Percentiles rank a stretch among this genome's conserved stretches.
These are phyloP conservation scores for Stenurella melanura DNA, from an alignment of 2,888 invertebrate species.

Conservation along the genomic window DNA sequence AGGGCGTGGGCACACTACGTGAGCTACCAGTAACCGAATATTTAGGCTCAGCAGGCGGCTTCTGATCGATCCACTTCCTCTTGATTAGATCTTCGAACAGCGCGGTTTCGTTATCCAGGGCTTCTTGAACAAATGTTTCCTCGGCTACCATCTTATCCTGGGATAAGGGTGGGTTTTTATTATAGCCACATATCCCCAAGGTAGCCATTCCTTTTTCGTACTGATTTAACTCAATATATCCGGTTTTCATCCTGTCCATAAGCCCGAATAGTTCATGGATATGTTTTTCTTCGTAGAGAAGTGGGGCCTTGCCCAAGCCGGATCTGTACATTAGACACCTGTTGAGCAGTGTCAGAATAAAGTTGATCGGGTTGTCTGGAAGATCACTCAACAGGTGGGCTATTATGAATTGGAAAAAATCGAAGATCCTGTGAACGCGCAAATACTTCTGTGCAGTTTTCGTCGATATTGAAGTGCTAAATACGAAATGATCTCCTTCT, in stretches of 20 bases:
- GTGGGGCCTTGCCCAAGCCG: constrained; percentile 72
- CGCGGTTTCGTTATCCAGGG: constrained; percentile 54
- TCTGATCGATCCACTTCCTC: constrained; percentile 44
- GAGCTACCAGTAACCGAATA: constrained; percentile 16
- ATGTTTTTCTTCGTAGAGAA: constrained; percentile 71
- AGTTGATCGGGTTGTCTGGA: constrained; percentile 72
- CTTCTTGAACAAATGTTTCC: constrained; percentile 67
- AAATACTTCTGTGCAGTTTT: constrained; percentile 70
- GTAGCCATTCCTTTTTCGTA: constrained; percentile 69
- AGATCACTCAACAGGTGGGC: constrained; percentile 71
- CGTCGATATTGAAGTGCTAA: constrained; percentile 61
- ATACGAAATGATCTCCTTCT: constrained; percentile 55
- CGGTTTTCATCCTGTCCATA: constrained; percentile 70
- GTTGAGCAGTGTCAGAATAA: constrained; percentile 72
- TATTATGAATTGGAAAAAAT: constrained; percentile 73
- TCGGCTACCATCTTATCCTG: constrained; percentile 64
- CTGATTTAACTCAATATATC: constrained; percentile 66
- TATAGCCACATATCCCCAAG: constrained; percentile 67
- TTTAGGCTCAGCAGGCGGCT: neutral
- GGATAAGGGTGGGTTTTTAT: constrained; percentile 62
- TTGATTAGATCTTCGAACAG: constrained; percentile 61
- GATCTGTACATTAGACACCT: constrained; percentile 73
- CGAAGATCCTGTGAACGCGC: constrained; percentile 70
- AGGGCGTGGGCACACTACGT: constrained; percentile 46
- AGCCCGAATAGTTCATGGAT: constrained; percentile 67